Evolutionary conservation across 1,140 invertebrate genomes (phyloP), one percentile per base, ranked within the genome.

Genomic region (Lerema accius): DNA sequence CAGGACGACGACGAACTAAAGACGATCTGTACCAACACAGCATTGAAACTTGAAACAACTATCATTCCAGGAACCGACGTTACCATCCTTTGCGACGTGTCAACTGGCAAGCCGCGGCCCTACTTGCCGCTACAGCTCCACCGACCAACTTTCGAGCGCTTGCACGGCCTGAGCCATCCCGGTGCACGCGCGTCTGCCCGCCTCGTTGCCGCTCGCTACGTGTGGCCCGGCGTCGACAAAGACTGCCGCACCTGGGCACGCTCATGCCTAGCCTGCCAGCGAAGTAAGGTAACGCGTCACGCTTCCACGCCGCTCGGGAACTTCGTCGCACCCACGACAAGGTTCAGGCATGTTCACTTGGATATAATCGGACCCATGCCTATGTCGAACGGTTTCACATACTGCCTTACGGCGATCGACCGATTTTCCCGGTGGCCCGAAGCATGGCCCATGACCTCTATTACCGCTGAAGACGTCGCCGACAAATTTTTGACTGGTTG

Each of bases 291-390:
- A 3, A 13, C 5, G 7, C 59, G 51, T 7, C 65, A 63, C 35
- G 51, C 32, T 1, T 45, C 51, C 0, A 43, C 59, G 2, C 65
- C 65, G 1, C 23, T 63, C 16, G 26, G 51, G 3, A 45, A 23
- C 7, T 43, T 55, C 28, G 28, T 23, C 11, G 7, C 49, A 2
- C 65, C 65, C 14, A 26, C 17, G 0, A 15, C 43, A 15, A 42
- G 59, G 7, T 63, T 67, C 7, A 16, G 32, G 3, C 48, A 50
- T 9, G 17, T 58, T 9, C 51, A 63, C 17, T 16, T 67, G 6
- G 65, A 67, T 13, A 62, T 67, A 0, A 37, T 67, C 4, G 65
- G 65, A 1, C 65, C 65, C 1, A 37, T 67, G 2, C 65, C 59
- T 0, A 9, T 28, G 10, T 67, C 45, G 2, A 16, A 56, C 4